Evolutionary conservation across 2,888 invertebrate genomes (phyloP).

Genomic region (Mimas tiliae): DNA sequence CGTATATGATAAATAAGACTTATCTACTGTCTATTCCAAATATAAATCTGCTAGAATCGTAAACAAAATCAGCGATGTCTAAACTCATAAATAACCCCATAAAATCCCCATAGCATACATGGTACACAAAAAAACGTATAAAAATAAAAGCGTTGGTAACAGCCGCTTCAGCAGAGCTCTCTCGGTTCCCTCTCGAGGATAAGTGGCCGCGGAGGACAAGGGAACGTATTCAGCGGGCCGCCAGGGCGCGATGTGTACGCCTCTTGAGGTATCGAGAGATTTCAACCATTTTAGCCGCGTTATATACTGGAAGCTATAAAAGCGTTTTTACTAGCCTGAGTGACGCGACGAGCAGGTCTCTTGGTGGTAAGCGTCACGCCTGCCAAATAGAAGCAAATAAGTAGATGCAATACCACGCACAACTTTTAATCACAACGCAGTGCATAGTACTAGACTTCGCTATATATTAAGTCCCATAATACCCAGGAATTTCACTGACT

Average conservation of each 20-base stretch:
- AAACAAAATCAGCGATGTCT: background rate
- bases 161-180: slow-evolving; percentile 27
- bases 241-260: slow-evolving; percentile 45
- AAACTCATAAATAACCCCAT: background rate
- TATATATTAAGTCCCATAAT: no score
- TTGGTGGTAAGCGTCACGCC: no score
- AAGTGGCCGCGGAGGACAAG: slow-evolving; percentile 41
- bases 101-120: background rate
- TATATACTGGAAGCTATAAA: background rate
- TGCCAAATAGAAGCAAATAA: no score
- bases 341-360: no score
- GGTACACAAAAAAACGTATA: background rate
- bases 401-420: no score
- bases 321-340: background rate
- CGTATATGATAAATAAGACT: no score
- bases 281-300: slow-evolving; percentile 25
- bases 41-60: background rate
- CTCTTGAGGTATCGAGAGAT: slow-evolving; percentile 49
- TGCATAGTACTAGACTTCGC: no score
- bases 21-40: background rate
- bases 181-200: slow-evolving; percentile 31
- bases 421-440: no score
- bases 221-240: slow-evolving; percentile 49
- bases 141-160: slow-evolving; percentile 25
- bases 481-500: no score